Evolutionary conservation across 2,797 vertebrate genomes (phyloP), one percentile per base, ranked within the genome.

Genomic region (Chanos chanos): DNA sequence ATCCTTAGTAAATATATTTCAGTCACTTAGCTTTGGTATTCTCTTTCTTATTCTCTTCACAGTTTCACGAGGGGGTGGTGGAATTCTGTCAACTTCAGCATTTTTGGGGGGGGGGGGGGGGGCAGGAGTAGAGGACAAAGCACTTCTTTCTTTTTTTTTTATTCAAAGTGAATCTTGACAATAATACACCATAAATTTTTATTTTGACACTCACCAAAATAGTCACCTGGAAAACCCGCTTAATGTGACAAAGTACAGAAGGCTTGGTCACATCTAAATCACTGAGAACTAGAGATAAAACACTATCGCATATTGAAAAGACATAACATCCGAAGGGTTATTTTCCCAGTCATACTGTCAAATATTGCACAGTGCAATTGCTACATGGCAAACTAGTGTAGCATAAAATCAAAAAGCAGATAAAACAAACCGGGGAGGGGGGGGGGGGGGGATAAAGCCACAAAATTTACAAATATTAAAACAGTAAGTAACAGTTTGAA

Each of bases 341-440:
- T 91, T 92, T 94, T 91, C 94, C 95, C 93, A 95, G 93, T 98
- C 91, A 92, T 96, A 94, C 92, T 95, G 93, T 94, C 59, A 96
- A 90, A 97, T 98, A 99, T 98, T 98, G 96, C 96, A 99, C 96
- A 99, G 95, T 97, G 96, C 95, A 96, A 94, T 89, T 98, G 96
- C 95, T 98, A 98, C 95, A 94, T 96, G 93, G 94, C 93, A 86
- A 96, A 97, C 94, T 96, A 97, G 92, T 95, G 95, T 98, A 97
- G 95, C 95, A 96, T 86, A 87, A 90, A 95, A 94, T 85, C 74
- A 86, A 90, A 92, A 80, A 91, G 91, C 90, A 87, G 90, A 92
- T 80, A 64, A 85, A 90, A 81, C 71, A 74, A 74, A 81, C 79
- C 7, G 31, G 78, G 81, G 81, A 77, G 78, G 51, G n/a, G n/a